Evolutionary conservation across 2,888 invertebrate species (phyloP).

Genomic region (Ennomos erosarius): DNA sequence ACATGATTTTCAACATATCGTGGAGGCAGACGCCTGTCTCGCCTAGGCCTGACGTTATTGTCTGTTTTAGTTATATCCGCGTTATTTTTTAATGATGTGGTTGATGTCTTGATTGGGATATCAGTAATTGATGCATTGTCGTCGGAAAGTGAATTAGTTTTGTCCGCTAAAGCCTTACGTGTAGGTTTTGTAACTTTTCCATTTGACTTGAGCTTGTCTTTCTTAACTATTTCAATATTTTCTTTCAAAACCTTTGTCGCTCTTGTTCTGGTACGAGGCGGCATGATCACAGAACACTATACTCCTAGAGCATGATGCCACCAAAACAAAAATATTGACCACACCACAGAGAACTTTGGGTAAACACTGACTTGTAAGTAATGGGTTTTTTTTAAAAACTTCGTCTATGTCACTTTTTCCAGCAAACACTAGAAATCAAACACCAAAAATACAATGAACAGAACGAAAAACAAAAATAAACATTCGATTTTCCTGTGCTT

Average conservation of each 20-base stretch:
- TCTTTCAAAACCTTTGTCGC: constrained; percentile 64
- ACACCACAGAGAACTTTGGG: too few relatives aligned
- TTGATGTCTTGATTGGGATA: constrained; percentile 34
- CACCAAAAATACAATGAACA: too few relatives aligned
- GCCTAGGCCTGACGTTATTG: constrained; percentile 50
- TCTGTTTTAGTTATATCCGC: constrained; percentile 25
- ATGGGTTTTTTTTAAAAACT: too few relatives aligned
- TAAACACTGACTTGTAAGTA: too few relatives aligned
- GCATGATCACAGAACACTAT: too few relatives aligned
- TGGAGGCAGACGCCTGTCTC: constrained; percentile 62
- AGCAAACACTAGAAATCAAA: too few relatives aligned
- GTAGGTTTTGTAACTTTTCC: constrained; percentile 48
- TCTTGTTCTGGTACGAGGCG: constrained; percentile 66
- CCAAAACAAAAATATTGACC: constrained; percentile 28
- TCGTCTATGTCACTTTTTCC: too few relatives aligned
- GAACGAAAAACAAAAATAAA: too few relatives aligned
- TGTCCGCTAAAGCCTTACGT: constrained; percentile 69
- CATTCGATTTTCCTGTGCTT: too few relatives aligned
- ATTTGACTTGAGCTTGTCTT: constrained; percentile 47
- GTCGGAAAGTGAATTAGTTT: constrained; percentile 77
- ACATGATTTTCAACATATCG: constrained; percentile 58
- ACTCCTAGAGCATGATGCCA: too few relatives aligned
- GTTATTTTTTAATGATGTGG: constrained; percentile 32
- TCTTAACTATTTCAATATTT: constrained; percentile 51
- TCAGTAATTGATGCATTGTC: constrained; percentile 61